Percentiles rank a stretch among this genome's conserved stretches.
These are phyloP conservation scores for Sciurus niger DNA, from an alignment of 2,113 vertebrate species.

Conservation along the genomic window DNA sequence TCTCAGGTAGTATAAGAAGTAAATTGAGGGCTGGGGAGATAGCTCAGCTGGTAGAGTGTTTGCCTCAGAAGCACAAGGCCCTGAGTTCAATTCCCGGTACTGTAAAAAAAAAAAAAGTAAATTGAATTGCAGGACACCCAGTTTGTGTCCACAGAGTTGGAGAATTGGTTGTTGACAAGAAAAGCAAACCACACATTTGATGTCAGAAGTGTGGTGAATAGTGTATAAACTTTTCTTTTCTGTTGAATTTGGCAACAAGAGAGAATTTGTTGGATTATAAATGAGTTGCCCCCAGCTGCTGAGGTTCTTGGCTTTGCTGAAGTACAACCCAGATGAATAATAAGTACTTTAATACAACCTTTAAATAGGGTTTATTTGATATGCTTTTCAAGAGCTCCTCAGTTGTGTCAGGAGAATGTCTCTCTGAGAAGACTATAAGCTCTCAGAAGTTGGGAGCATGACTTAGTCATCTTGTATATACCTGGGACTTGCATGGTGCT, in stretches of 20 bases:
- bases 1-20: background rate
- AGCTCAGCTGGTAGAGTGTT: no score
- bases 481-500: background rate
- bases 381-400: background rate
- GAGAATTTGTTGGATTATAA: background rate
- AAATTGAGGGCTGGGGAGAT: background rate
- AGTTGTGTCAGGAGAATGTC: background rate
- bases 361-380: background rate
- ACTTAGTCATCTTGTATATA: background rate
- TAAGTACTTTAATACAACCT: background rate
- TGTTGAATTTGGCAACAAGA: slow-evolving; percentile 40
- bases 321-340: background rate
- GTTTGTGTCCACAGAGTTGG: background rate
- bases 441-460: background rate
- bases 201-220: background rate
- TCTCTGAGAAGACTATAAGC: background rate
- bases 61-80: no score
- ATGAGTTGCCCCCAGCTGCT: background rate
- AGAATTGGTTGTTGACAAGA: background rate
- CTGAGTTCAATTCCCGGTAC: no score
- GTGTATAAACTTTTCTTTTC: background rate
- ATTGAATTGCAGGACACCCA: background rate
- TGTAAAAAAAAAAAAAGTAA: no score
- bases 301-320: background rate
- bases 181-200: background rate